Evolutionary conservation across 1,140 invertebrate species (phyloP).

Genomic region (Neodiprion virginianus): DNA sequence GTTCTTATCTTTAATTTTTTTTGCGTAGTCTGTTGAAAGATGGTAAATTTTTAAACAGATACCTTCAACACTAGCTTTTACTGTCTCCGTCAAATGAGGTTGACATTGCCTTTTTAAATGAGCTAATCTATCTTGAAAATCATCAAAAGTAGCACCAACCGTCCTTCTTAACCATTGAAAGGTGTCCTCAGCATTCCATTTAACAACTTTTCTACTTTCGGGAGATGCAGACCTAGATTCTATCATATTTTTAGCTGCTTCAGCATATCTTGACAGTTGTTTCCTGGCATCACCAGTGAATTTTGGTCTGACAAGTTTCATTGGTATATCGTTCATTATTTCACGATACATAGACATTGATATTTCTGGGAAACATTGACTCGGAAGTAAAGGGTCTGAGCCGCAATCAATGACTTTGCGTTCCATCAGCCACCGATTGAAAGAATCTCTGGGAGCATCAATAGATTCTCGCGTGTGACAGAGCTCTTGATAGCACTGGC

Average conservation of each 20-base stretch:
- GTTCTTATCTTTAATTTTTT: slow-evolving; percentile 89
- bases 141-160: slow-evolving; percentile 95
- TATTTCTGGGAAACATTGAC: slow-evolving; percentile 90
- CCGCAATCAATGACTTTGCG: slow-evolving; percentile 89
- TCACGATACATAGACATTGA: slow-evolving; percentile 95
- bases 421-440: slow-evolving; percentile 96
- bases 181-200: slow-evolving; percentile 98
- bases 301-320: slow-evolving; percentile 93
- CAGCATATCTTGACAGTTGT: slow-evolving; percentile 92
- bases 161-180: slow-evolving; percentile 94
- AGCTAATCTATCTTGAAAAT: slow-evolving; percentile 79
- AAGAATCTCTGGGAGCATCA: slow-evolving; percentile 94
- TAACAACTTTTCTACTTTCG: slow-evolving; percentile 95
- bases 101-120: slow-evolving; percentile 87
- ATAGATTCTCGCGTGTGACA: slow-evolving; percentile 94
- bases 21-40: slow-evolving; percentile 88
- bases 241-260: slow-evolving; percentile 96
- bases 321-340: slow-evolving; percentile 98
- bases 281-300: slow-evolving; percentile 96
- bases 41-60: slow-evolving; percentile 96
- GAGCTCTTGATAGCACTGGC: slow-evolving; percentile 92
- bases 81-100: slow-evolving; percentile 92
- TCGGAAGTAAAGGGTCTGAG: slow-evolving; percentile 88
- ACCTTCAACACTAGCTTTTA: slow-evolving; percentile 92
- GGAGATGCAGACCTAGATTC: slow-evolving; percentile 91